Evolutionary conservation across 2,888 invertebrate genomes (phyloP), one percentile per base, ranked within the genome.

Genomic region (Cephus rjabovi): DNA sequence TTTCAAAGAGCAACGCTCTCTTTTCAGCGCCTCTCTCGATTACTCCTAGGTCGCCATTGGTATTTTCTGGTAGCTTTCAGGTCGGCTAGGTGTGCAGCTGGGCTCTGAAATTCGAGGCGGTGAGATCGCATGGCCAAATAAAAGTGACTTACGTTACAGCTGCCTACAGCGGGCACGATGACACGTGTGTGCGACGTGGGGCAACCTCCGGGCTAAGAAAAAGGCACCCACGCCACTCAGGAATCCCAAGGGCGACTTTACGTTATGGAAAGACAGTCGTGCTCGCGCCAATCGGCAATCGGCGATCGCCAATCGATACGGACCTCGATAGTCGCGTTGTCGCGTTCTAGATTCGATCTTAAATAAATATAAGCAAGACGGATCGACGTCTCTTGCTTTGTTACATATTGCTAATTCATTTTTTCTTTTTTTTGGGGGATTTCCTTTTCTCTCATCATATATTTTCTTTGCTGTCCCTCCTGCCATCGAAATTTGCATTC

Each of bases 161-260:
- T 23, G 56, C 56, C 56, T 56, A 23, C 23, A 23, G 15, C 56
- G 56, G 56, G 23, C 23, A 56, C 56, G 56, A 56, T 56, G 56
- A 56, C 23, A 56, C 56, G 56, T 15, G 56, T 40, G 40, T 40
- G 15, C 15, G 15, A 40, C 40, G 70, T 33, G 30, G 33, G 30
- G 71, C 71, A 33, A 6, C 31, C 71, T 33, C 71, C 33, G 71
- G 33, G 31, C 71, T 31, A 81, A 80, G 82, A 79, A 80, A 81
- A 83, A 82, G 80, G 81, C 86, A 87, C 86, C 87, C 86, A 87
- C 87, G 87, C 84, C 81, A 82, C 83, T 74, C 76, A 82, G 85
- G 85, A 85, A 87, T 86, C 80, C 81, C 84, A 87, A 86, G 86
- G 86, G 86, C 86, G 83, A 80, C 75, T 78, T 78, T 74, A 71